Evolutionary conservation across 2,888 invertebrate genomes (phyloP), one percentile per base, ranked within the genome.

Genomic region (Sarcophaga carnaria): DNA sequence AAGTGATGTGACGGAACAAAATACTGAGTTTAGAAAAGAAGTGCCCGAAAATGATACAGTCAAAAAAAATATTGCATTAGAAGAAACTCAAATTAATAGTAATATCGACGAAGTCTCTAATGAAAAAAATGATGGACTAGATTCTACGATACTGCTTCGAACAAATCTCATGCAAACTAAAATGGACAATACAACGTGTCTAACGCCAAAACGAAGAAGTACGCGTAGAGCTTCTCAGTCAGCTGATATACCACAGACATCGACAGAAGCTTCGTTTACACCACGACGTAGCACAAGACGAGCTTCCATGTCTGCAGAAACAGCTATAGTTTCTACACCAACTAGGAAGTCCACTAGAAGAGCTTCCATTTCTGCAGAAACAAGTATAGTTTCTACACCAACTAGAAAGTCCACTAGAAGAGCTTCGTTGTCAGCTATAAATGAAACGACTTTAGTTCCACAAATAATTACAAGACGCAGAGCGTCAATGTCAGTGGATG

Each of bases 201-300:
- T 85, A 14, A 88, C 88, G 17, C 88, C 88, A 22, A 82, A 85
- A 37, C 87, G 87, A 14, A 70, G 76, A 17, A 86, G 79, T 70
- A 71, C 80, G 17, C 79, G 88, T 2, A 71, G 83, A 59, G 60
- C 75, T 25, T 88, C 88, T 3, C 79, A 81, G 59, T 83, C 85
- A 17, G 37, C 67, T n/a, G 75, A 84, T 25, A 49, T 37, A 0
- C 25, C 59, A 27, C 25, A 83, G 49, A 3, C 14, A 74, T 49
- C 25, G 0, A 20, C 75, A 2, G 66, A 77, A 59, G 60, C 59
- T 20, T n/a, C 72, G 0, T 79, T 83, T 54, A 90, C 88, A 6
- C 89, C 89, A 25, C 88, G 88, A 71, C 88, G 88, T 37, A 89
- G 88, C 69, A 63, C 87, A 1, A 87, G 90, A 47, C 83, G 89